Evolutionary conservation across 2,113 vertebrate species (phyloP).

Genomic region (Empidonax alnorum): DNA sequence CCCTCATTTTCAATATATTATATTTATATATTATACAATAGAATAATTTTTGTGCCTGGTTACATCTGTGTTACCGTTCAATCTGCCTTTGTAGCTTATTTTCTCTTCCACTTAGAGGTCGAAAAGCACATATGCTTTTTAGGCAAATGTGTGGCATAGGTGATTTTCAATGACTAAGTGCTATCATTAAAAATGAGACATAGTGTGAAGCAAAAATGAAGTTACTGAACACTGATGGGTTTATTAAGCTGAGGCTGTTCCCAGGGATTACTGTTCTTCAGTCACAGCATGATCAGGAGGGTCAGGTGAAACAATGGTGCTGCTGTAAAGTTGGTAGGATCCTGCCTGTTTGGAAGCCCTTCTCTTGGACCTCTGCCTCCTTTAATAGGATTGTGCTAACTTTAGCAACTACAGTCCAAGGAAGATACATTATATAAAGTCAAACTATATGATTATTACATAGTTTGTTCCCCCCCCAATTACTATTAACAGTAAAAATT

Average conservation of each 20-base stretch:
- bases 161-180: conserved; percentile 9
- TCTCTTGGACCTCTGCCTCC: neutral
- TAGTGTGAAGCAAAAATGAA: neutral
- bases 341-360: neutral
- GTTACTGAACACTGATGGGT: neutral
- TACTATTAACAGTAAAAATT: neutral
- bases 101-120: neutral
- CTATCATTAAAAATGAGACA: neutral
- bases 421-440: neutral
- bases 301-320: neutral
- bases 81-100: neutral
- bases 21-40: neutral
- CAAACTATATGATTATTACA: neutral
- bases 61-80: neutral
- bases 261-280: neutral
- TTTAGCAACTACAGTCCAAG: neutral
- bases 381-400: neutral
- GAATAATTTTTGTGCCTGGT: neutral
- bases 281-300: neutral
- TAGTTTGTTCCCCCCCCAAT: neutral
- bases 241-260: neutral
- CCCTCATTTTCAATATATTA: neutral
- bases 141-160: neutral
- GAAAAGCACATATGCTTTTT: neutral
- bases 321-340: neutral